Conservation (phyloP, 1,140 invertebrate genomes). For the Cotesia typhae region DNA sequence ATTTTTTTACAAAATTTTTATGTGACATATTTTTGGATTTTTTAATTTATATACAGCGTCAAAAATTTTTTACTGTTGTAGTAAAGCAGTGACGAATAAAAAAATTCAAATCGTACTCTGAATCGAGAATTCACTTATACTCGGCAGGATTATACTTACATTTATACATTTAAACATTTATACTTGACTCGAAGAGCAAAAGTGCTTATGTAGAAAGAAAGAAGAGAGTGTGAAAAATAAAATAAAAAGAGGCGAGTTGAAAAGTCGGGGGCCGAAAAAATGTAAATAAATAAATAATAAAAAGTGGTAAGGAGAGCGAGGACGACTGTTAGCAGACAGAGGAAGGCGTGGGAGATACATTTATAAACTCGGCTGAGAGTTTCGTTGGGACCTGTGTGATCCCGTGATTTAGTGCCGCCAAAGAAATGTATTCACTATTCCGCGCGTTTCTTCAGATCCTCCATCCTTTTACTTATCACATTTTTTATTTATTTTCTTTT, state of each 20-base stretch:
- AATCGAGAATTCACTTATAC: too few relatives aligned
- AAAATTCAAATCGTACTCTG: too few relatives aligned
- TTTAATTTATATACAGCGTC: too few relatives aligned
- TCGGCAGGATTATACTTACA: too few relatives aligned
- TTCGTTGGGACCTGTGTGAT: slow-evolving; percentile 43
- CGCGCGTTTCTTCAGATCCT: slow-evolving; percentile 26
- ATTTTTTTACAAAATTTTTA: too few relatives aligned
- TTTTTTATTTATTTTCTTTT: background rate
- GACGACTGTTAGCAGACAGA: slow-evolving; percentile 48
- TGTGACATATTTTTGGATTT: too few relatives aligned
- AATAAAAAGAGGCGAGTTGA: background rate
- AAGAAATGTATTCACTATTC: slow-evolving; percentile 33
- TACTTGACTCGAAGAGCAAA: too few relatives aligned
- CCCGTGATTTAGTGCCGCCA: slow-evolving; percentile 35
- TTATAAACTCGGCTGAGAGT: slow-evolving; percentile 49
- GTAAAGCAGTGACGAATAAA: too few relatives aligned
- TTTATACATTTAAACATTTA: too few relatives aligned
- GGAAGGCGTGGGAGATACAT: slow-evolving; percentile 60
- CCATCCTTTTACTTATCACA: slow-evolving; percentile 19
- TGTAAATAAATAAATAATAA: slow-evolving; percentile 17
- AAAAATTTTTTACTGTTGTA: too few relatives aligned
- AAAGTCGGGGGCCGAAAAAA: slow-evolving; percentile 2
- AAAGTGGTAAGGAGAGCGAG: slow-evolving; percentile 25
- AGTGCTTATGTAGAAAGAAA: too few relatives aligned
- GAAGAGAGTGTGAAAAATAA: background rate